Evolutionary conservation across 2,113 vertebrate genomes (phyloP), one percentile per base, ranked within the genome.

Genomic region (Rhipidura dahli): DNA sequence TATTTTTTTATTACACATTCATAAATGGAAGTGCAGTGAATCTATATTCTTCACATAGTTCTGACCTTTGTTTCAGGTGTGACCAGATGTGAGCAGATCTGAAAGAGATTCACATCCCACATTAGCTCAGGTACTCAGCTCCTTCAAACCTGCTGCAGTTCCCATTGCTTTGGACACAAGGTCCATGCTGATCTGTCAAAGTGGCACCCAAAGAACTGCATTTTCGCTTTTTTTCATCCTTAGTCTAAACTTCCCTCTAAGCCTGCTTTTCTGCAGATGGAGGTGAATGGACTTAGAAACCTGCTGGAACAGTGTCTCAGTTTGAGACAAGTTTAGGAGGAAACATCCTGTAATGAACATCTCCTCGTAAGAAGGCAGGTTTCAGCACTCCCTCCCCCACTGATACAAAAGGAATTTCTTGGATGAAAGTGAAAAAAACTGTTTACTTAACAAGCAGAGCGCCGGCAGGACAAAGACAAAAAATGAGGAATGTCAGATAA

Each of bases 1-100:
- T 97, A 18, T 37, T 60, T 37, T 60, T 60, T 60, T 60, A 94
- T 96, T 95, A 85, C 93, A 75, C 63, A 79, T 96, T 95, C 87
- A 87, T 83, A 97, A 98, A 97, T 97, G 93, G 82, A 97, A 13
- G 8, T 53, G 60, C n/a, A 92, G 83, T 24, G 8, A 93, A 90
- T 96, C 37, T 90, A 50, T 83, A 31, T 51, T 87, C 70, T 76
- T 92, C n/a, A 12, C 9, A 26, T 23, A 40, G 14, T 50, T 84
- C 45, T 63, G 40, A 77, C 12, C 22, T 82, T 73, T 68, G 24
- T 64, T 84, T 81, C 44, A 54, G 39, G 19, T 73, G 19, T 56
- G 30, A 16, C 31, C 44, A 56, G 21, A 64, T n/a, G 15, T 31
- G 50, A 65, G 12, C 39, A 84, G 47, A 60, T 56, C 64, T 51